These are phyloP conservation scores for Paralichthys olivaceus DNA, from an alignment of 2,113 vertebrate species.

Conservation along the genomic window DNA sequence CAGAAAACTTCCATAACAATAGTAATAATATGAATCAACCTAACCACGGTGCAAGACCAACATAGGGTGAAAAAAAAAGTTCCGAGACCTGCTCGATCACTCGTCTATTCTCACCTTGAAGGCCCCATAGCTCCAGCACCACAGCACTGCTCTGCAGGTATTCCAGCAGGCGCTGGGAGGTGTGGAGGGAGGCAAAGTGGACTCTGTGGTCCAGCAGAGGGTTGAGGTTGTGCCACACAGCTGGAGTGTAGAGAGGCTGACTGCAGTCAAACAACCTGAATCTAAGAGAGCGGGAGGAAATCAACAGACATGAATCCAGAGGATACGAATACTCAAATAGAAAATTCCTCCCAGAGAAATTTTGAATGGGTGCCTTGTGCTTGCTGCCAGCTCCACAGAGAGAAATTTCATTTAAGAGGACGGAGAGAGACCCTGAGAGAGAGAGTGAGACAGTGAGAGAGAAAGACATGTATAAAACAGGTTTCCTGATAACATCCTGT, in stretches of 20 bases:
- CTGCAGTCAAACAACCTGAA: conserved; percentile 86
- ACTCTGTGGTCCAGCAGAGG: conserved; percentile 84
- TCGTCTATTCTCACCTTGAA: conserved; percentile 84
- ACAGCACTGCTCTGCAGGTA: conserved; percentile 91
- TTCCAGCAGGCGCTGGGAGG: conserved; percentile 84
- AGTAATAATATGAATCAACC: neutral
- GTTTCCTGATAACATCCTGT: no score
- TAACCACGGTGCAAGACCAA: neutral
- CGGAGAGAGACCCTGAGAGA: no score
- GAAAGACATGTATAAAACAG: no score
- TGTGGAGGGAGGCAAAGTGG: conserved; percentile 82
- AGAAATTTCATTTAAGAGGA: no score
- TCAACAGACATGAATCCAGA: neutral
- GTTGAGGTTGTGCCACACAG: conserved; percentile 87
- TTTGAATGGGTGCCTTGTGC: no score
- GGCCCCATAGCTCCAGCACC: conserved; percentile 90
- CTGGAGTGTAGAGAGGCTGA: conserved; percentile 82
- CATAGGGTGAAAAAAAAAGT: neutral
- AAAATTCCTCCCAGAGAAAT: no score
- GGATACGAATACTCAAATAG: neutral
- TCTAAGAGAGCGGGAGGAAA: conserved; percentile 63
- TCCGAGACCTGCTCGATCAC: no score
- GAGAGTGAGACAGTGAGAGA: no score
- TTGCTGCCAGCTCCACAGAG: no score
- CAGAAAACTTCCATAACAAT: no score